These are phyloP conservation scores for Rhipidura dahli DNA, from an alignment of 2,113 vertebrate species.

Conservation along the genomic window DNA sequence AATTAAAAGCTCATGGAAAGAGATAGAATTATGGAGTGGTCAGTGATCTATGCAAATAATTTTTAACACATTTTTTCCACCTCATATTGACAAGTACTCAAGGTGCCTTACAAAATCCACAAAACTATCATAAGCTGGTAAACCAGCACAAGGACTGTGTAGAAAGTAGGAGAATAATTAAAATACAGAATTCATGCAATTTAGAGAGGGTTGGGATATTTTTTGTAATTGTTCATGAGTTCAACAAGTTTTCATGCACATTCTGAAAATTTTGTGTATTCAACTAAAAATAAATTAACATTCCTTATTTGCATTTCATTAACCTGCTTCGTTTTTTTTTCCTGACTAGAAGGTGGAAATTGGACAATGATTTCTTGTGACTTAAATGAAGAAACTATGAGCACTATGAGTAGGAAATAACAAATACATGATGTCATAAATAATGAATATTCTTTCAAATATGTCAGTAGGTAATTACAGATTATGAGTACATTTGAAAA, in stretches of 20 bases:
- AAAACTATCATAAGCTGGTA: background rate
- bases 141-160: background rate
- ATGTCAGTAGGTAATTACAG: background rate
- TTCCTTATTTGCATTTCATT: background rate
- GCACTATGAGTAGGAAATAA: background rate
- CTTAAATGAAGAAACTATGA: background rate
- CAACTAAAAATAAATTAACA: background rate
- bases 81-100: background rate
- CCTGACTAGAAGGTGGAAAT: background rate
- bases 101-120: background rate
- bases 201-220: background rate
- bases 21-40: background rate
- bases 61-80: background rate
- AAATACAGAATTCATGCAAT: background rate
- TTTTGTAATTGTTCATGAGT: background rate
- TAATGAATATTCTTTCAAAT: background rate
- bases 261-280: background rate
- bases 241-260: background rate
- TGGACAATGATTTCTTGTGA: background rate
- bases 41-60: background rate
- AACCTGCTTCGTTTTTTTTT: background rate
- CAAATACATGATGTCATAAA: background rate
- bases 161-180: background rate
- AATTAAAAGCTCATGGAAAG: background rate
- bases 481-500: background rate